These are phyloP conservation scores for Dione juno DNA, from an alignment of 2,888 invertebrate genomes.

Conservation along the genomic window DNA sequence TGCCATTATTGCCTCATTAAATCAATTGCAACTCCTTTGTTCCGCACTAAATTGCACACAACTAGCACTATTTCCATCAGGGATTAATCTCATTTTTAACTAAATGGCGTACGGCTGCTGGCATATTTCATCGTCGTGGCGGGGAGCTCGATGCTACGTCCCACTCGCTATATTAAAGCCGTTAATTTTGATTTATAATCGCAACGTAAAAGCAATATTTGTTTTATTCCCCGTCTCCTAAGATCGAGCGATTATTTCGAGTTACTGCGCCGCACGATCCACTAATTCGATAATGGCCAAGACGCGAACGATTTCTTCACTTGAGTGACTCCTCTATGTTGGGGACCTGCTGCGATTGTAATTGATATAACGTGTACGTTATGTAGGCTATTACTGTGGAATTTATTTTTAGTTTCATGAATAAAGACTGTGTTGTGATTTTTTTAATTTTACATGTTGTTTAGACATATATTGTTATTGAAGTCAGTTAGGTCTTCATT, in stretches of 20 bases:
- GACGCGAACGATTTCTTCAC: conserved; percentile 64
- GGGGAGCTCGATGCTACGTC: conserved; percentile 78
- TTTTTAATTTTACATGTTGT: too few species aligned
- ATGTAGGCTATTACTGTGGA: conserved; percentile 24
- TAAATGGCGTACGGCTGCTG: conserved; percentile 70
- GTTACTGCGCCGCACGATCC: conserved; percentile 61
- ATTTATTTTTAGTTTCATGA: neutral
- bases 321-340: conserved; percentile 61
- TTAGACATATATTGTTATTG: too few species aligned
- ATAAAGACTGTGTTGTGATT: neutral
- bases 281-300: conserved; percentile 76
- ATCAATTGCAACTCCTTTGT: conserved; percentile 67
- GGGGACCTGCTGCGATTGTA: conserved; percentile 49
- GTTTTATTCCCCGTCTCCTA: conserved; percentile 77
- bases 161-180: conserved; percentile 81
- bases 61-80: conserved; percentile 81
- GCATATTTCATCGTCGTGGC: conserved; percentile 78
- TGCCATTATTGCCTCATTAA: conserved; percentile 51
- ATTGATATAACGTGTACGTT: conserved; percentile 50
- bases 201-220: conserved; percentile 82
- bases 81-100: conserved; percentile 83
- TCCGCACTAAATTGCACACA: conserved; percentile 65
- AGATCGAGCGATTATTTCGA: conserved; percentile 71
- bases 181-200: conserved; percentile 84
- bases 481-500: neutral